Base-by-base conservation (phyloP, 37 sponge, comb jelly and placozoan species). In the Mnemiopsis leidyi region DNA sequence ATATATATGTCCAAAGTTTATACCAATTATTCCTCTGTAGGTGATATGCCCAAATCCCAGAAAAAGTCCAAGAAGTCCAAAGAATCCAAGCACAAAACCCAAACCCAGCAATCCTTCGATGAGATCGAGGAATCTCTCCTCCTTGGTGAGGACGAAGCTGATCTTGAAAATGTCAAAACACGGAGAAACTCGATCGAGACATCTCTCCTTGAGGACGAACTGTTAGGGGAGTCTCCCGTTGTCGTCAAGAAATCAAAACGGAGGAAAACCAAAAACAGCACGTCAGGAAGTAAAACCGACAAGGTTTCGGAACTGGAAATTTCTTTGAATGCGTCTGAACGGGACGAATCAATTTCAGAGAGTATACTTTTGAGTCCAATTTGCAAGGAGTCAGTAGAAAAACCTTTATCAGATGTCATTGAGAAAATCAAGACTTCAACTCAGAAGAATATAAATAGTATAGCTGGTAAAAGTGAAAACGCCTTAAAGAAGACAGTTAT, bases 161-260 rank as follows among this genome's bases (percentile, higher is more conserved):
- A 33, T 34, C 16, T 18, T 5, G 32, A 26, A 13, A 33, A 28
- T 16, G 28, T 69, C n/a, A 77, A 77, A 77, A 34, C 79, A 32
- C 79, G 79, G 1, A 77, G 33, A 77, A 13, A 31, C 26, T 77
- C 79, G 9, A 33, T 77, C 35, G 79, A 77, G 33, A 20, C 79
- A 3, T 77, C 79, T 26, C 79, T 77, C 33, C 35, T 77, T 2
- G 79, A 77, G 34, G 79, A 77, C 18, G 79, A 77, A 77, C 79
- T 77, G 3, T 18, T 77, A 9, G 79, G 36, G 79, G 79, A 77
- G 1, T 28, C 73, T 69, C 79, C 79, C 0, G 20, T 77, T 28
- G 35, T 32, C 35, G 36, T 31, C 9, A 77, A 77, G 32, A 77
- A 77, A 36, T 77, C 79, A 5, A 77, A 77, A 20, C 33, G 79